Conservation (phyloP, 2,113 vertebrate genomes). For the Copsychus sechellarum region DNA sequence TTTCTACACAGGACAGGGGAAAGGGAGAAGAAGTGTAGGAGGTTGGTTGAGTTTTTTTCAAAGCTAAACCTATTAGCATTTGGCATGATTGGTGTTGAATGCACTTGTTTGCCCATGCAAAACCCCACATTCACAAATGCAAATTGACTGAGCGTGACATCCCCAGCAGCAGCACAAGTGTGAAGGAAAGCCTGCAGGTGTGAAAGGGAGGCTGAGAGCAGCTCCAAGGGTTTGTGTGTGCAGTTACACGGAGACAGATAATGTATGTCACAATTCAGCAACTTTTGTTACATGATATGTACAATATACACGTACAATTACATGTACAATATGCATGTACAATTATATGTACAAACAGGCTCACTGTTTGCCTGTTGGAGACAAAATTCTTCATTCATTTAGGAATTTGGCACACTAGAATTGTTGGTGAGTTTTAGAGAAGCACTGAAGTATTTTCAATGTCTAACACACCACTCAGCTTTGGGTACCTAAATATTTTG, state of each 20-base stretch:
- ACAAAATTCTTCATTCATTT: background rate
- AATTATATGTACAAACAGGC: rapidly evolving
- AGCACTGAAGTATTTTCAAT: background rate
- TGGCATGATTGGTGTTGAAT: background rate
- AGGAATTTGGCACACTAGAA: background rate
- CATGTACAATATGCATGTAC: too few species aligned
- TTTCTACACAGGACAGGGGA: background rate
- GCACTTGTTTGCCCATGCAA: background rate
- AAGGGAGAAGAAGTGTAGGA: background rate
- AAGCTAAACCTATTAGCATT: background rate
- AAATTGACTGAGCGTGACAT: background rate
- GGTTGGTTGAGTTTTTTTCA: background rate
- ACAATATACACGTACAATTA: rapidly evolving
- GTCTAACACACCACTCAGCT: background rate
- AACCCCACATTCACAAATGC: background rate
- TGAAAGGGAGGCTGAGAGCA: background rate
- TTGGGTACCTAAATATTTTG: background rate
- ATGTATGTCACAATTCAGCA: background rate
- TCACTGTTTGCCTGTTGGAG: background rate
- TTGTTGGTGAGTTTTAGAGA: background rate
- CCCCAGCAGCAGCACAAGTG: background rate
- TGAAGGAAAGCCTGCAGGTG: background rate
- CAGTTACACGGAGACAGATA: background rate
- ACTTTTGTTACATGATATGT: rapidly evolving
- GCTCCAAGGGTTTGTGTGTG: background rate